These are phyloP conservation scores for Scaptomyza tumidula DNA, from an alignment of 2,888 invertebrate genomes.

Conservation along the genomic window DNA sequence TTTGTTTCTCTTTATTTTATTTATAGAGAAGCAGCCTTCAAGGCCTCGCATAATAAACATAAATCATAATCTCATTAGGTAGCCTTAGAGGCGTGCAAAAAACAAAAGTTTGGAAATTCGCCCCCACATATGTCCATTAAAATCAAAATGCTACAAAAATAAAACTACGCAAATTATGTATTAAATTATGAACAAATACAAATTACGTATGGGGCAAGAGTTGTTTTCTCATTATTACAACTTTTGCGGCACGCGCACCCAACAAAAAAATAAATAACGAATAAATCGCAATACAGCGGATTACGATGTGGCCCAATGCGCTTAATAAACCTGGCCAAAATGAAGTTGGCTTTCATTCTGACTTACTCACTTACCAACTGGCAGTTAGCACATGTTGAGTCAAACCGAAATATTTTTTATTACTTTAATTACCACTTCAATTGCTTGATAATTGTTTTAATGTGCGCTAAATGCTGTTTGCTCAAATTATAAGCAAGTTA, in stretches of 20 bases:
- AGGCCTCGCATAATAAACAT: conserved; percentile 57
- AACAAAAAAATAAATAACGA: background rate
- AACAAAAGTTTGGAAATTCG: conserved; percentile 27
- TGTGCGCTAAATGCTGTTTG: conserved; percentile 49
- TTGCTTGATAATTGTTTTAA: conserved; percentile 64
- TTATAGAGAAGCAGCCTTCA: conserved; percentile 47
- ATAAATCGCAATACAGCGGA: conserved; percentile 41
- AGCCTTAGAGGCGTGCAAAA: background rate
- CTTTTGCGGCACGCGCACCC: conserved; percentile 45
- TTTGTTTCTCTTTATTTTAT: conserved; percentile 8
- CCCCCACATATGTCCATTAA: conserved; percentile 64
- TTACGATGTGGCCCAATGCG: conserved; percentile 71
- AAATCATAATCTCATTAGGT: conserved; percentile 76
- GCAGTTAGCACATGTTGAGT: conserved; percentile 30
- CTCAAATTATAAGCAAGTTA: conserved; percentile 29
- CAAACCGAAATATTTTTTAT: conserved; percentile 11
- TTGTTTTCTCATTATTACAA: conserved; percentile 60
- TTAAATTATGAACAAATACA: conserved; percentile 49
- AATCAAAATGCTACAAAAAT: conserved; percentile 18
- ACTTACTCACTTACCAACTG: conserved; percentile 28
- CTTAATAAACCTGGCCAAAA: conserved; percentile 76
- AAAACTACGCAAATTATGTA: conserved; percentile 48
- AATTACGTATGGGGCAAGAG: conserved; percentile 66
- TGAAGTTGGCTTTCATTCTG: conserved; percentile 43
- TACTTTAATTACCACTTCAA: conserved; percentile 43